Evolutionary conservation across 2,888 invertebrate genomes (phyloP), one percentile per base, ranked within the genome.

Genomic region (Hydrotaea diabolus): DNA sequence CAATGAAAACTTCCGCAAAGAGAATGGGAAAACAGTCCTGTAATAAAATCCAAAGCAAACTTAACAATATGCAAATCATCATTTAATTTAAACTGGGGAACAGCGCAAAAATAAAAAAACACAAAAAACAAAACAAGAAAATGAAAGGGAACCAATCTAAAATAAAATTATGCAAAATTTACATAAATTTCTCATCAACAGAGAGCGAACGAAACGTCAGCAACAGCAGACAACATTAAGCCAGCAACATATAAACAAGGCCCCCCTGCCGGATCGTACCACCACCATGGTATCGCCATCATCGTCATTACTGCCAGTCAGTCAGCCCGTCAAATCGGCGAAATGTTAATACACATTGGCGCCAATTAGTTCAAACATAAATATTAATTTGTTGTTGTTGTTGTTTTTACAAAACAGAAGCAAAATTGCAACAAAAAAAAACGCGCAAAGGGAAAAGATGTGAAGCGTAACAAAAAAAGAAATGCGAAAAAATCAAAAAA

Each of bases 311-410:
- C 1, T 71, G 19, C 46, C 39, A 49, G 21, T 17, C 36, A 46
- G 21, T 23, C 21, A 9, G 0, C n/a, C n/a, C n/a, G n/a, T n/a
- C n/a, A n/a, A n/a, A n/a, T 19, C 23, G 19, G 19, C 4, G 19
- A 43, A 66, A 66, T 66, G 39, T 39, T n/a, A 59, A 43, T 26
- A 59, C 59, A 71, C 59, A 71, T 80, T 80, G 80, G 74, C 80
- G 69, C 71, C 75, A 80, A 80, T 80, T 75, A 80, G 75, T 80
- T 66, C 36, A 66, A 57, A 69, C 69, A 77, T 77, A 66, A 53
- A 55, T 39, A 66, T 69, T 13, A 8, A 39, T 39, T 11, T 39
- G n/a, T 49, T 49, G 15, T n/a, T 49, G 2, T 43, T 9, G 7
- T 31, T 11, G 4, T 39, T 9, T 13, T 4, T 49, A 49, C 31